phyloP scores from a whole-genome alignment of 1,140 invertebrate genomes.

The Carposina sasakii region DNA sequence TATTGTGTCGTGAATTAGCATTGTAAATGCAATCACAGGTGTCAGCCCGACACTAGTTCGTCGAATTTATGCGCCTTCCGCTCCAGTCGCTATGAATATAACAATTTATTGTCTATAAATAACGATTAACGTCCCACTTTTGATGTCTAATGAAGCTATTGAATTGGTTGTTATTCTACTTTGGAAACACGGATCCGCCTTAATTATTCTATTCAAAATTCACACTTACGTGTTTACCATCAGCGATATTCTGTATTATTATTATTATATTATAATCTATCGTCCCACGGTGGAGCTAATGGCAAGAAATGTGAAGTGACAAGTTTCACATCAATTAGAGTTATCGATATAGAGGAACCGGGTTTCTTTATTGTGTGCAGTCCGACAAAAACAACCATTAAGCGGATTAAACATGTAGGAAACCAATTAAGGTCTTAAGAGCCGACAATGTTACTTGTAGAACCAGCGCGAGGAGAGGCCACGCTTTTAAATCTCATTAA shows the following conservation, averaged over 20 bases:
- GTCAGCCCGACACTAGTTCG: conserved; percentile 58
- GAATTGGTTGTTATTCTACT: conserved; percentile 15
- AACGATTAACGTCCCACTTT: conserved; percentile 44
- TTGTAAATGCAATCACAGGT: conserved; percentile 72
- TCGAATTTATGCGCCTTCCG: conserved; percentile 67
- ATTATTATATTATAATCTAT: no score
- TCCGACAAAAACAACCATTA: conserved; percentile 44
- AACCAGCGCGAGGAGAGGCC: conserved; percentile 14
- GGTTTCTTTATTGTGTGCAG: conserved; percentile 36
- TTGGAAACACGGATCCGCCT: no score
- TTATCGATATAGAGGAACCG: conserved; percentile 38
- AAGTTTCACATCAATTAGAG: conserved; percentile 40
- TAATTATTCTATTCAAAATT: no score
- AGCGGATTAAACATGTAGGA: conserved; percentile 49
- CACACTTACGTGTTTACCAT: no score
- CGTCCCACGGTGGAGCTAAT: no score
- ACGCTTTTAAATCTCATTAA: conserved; percentile 52
- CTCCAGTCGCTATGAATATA: conserved; percentile 46
- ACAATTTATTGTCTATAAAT: conserved; percentile 62
- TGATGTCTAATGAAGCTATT: conserved; percentile 36
- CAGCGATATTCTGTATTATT: no score
- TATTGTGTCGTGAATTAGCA: conserved; percentile 65
- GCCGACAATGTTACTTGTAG: conserved; percentile 34
- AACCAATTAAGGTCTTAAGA: conserved; percentile 54
- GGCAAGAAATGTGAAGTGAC: conserved; percentile 24